These are phyloP conservation scores for Ypsolopha sequella DNA, from an alignment of 2,888 invertebrate genomes.

Conservation along the genomic window DNA sequence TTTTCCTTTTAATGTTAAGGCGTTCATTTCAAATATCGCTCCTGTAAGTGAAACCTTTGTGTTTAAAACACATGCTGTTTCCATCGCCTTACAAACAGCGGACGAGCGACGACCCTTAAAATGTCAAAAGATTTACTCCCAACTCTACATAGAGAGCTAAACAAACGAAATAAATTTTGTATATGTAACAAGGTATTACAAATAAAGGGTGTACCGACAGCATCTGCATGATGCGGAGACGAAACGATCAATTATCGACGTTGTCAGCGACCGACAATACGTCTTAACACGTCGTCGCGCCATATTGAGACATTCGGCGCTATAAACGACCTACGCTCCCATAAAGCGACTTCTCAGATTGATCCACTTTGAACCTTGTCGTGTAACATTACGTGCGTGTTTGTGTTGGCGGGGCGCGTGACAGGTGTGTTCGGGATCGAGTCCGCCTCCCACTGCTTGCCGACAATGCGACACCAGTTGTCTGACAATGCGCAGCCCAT, in stretches of 20 bases:
- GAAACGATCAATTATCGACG: constrained; percentile 58
- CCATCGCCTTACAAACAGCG: neutral
- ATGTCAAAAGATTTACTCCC: constrained; percentile 41
- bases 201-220: constrained; percentile 40
- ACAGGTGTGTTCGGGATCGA: constrained; percentile 60
- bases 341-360: neutral
- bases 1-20: no score
- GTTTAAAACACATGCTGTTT: no score
- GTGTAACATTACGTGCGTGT: constrained; percentile 24
- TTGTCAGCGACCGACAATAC: constrained; percentile 49
- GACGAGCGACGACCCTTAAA: constrained; percentile 21
- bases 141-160: constrained; percentile 35
- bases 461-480: constrained; percentile 46
- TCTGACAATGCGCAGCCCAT: constrained; percentile 30
- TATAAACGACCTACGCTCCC: constrained; percentile 27
- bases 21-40: no score
- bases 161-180: constrained; percentile 41
- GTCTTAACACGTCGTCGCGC: constrained; percentile 41
- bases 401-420: constrained; percentile 20
- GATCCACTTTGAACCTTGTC: constrained; percentile 19
- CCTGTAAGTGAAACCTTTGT: no score
- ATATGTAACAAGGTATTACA: constrained; percentile 20
- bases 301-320: constrained; percentile 33
- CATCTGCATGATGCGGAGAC: constrained; percentile 42
- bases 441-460: constrained; percentile 59